Evolutionary conservation across 2,797 vertebrate species (phyloP).

Genomic region (Pipistrellus kuhlii): DNA sequence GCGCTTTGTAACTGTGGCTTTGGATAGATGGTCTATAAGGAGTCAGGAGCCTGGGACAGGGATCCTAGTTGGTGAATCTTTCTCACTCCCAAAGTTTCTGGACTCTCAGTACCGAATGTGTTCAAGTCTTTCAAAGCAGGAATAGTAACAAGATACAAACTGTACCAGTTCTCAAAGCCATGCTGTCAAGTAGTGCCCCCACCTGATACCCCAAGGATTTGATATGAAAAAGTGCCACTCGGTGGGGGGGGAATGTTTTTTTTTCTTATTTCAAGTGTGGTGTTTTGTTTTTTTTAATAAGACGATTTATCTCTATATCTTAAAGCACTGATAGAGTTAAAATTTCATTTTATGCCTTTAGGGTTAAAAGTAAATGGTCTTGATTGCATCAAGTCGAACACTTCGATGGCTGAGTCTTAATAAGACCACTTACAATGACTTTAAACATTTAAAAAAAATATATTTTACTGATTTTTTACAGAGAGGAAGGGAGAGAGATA

Average conservation of each 20-base stretch:
- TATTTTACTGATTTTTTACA: too few species aligned
- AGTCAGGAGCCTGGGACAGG: not conserved
- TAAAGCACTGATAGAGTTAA: conserved; percentile 1
- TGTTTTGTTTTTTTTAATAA: conserved; percentile 62
- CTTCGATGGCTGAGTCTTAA: not conserved
- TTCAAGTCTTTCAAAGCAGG: not conserved
- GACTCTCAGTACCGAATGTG: not conserved
- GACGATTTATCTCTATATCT: not conserved
- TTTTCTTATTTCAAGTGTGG: not conserved
- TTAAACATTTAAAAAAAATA: not conserved
- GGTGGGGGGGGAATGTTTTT: too few species aligned
- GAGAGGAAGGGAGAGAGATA: too few species aligned
- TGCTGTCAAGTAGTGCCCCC: not conserved
- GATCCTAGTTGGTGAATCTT: not conserved
- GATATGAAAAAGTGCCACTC: not conserved
- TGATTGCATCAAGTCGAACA: not conserved
- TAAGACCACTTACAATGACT: not conserved
- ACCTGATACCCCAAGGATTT: not conserved
- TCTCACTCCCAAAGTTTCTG: not conserved
- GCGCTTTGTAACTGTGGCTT: not conserved
- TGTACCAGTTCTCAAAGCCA: not conserved
- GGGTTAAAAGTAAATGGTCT: not conserved
- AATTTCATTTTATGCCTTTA: not conserved
- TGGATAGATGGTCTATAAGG: not conserved
- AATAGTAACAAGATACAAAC: not conserved